These are phyloP conservation scores for Pleuronectes platessa DNA, from an alignment of 2,113 vertebrate genomes.

Conservation along the genomic window DNA sequence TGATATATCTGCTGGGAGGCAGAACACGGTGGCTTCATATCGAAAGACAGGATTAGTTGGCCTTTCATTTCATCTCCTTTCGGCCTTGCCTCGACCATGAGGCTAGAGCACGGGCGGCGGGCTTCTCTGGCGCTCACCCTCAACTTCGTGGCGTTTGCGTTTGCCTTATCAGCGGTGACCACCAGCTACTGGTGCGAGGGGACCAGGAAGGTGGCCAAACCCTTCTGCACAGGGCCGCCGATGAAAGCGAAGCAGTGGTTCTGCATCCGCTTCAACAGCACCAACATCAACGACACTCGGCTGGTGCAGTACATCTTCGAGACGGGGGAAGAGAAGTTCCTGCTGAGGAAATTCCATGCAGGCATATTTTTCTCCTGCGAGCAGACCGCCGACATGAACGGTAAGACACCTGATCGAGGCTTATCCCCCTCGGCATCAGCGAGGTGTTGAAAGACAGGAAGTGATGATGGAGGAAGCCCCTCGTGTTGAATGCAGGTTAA, in stretches of 20 bases:
- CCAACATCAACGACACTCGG: constrained; percentile 80
- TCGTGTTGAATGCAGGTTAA: no score
- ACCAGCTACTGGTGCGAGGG: constrained; percentile 95
- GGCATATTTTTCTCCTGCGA: constrained; percentile 93
- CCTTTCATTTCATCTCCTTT: constrained; percentile 58
- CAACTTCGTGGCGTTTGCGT: constrained; percentile 84
- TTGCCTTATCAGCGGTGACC: constrained; percentile 86
- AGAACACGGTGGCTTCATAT: constrained; percentile 60
- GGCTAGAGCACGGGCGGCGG: constrained; percentile 78
- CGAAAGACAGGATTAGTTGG: constrained; percentile 75
- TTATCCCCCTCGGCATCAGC: background rate
- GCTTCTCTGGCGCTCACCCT: constrained; percentile 86
- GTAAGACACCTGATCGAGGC: constrained; percentile 73
- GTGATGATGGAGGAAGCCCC: background rate
- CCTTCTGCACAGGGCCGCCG: constrained; percentile 84
- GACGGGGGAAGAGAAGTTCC: constrained; percentile 89
- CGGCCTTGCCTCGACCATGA: constrained; percentile 73
- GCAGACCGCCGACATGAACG: constrained; percentile 82
- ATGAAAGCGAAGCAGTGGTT: constrained; percentile 73
- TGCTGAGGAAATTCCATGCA: constrained; percentile 85
- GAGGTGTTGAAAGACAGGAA: constrained; percentile 19
- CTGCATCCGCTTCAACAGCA: constrained; percentile 87
- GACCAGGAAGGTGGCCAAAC: constrained; percentile 87
- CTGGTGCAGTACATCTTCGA: constrained; percentile 90
- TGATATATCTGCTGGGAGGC: constrained; percentile 71